Percentiles rank a stretch among this genome's conserved stretches.
phyloP scores from a whole-genome alignment of 1,140 invertebrate species.

The Asbolus verrucosus region DNA sequence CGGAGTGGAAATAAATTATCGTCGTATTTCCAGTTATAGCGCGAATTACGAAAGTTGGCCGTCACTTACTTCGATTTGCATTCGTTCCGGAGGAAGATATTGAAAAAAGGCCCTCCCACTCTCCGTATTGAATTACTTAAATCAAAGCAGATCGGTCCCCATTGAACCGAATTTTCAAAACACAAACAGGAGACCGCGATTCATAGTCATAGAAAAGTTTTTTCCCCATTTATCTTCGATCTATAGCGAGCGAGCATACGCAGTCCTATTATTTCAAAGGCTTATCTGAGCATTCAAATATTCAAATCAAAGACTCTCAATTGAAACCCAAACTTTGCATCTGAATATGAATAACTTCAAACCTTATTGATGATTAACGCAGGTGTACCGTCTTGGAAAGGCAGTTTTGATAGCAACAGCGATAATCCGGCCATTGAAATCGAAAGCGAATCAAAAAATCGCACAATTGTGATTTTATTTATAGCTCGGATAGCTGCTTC shows the following conservation, averaged over 20 bases:
- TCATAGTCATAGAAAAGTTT: slow-evolving; percentile 28
- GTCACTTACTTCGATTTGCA: slow-evolving; percentile 38
- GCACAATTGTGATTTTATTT: slow-evolving; percentile 30
- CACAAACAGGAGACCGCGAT: slow-evolving; percentile 10
- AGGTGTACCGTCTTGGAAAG: slow-evolving; percentile 35
- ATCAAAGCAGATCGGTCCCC: no score
- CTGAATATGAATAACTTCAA: slow-evolving; percentile 45
- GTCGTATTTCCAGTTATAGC: slow-evolving; percentile 24
- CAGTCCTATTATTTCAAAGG: slow-evolving; percentile 44
- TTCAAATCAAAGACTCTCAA: slow-evolving; percentile 43
- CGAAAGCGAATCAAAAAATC: not conserved
- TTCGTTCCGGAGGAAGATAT: not conserved
- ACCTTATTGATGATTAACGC: slow-evolving; percentile 47
- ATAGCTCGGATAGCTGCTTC: no score
- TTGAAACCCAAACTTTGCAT: slow-evolving; percentile 45
- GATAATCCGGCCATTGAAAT: not conserved
- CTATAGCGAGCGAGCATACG: slow-evolving; percentile 32
- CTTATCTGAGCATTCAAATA: slow-evolving; percentile 42
- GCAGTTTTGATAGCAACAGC: slow-evolving; percentile 26
- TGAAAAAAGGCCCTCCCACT: not conserved
- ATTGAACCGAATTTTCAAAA: slow-evolving; percentile 27
- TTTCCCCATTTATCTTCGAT: slow-evolving; percentile 42
- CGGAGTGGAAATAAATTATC: slow-evolving; percentile 37
- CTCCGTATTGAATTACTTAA: slow-evolving; percentile 23
- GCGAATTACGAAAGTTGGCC: slow-evolving; percentile 35